A percentile compares a stretch with the other conserved stretches of the same genome.
phyloP scores from a whole-genome alignment of 2,797 vertebrate species.

The Fundulus diaphanus region DNA sequence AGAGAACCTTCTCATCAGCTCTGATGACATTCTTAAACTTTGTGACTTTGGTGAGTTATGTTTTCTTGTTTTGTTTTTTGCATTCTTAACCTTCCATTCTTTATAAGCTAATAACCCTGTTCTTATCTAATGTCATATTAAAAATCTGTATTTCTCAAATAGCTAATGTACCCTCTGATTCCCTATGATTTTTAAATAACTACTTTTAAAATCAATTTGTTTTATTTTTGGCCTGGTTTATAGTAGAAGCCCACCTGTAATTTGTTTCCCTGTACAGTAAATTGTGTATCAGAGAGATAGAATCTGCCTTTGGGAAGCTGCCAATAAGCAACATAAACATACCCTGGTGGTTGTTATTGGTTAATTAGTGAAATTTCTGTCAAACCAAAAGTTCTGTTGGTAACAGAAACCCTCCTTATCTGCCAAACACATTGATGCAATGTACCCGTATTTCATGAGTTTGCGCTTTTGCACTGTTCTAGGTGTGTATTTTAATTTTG shows the following conservation, averaged over 20 bases:
- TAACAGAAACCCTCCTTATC: background rate
- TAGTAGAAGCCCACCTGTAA: constrained; percentile 38
- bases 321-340: constrained; percentile 21
- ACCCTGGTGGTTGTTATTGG: constrained; percentile 10
- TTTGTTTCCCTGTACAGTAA: constrained; percentile 52
- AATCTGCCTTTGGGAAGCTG: constrained; percentile 36
- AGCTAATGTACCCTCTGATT: background rate
- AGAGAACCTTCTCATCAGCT: constrained; percentile 98
- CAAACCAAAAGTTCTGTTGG: constrained; percentile 6
- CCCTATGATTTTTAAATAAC: background rate
- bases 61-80: constrained; percentile 11
- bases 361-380: constrained; percentile 20
- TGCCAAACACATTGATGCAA: constrained; percentile 9
- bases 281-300: constrained; percentile 19
- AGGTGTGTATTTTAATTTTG: constrained; percentile 44
- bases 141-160: background rate
- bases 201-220: background rate
- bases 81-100: background rate
- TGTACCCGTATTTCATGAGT: constrained; percentile 2
- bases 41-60: constrained; percentile 98
- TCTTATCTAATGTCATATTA: background rate
- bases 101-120: background rate
- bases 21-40: constrained; percentile 94
- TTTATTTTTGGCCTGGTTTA: constrained; percentile 15
- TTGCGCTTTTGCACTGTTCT: constrained; percentile 19